Evolutionary conservation across 2,888 invertebrate species (phyloP), one percentile per base, ranked within the genome.

Genomic region (Spisula solida): DNA sequence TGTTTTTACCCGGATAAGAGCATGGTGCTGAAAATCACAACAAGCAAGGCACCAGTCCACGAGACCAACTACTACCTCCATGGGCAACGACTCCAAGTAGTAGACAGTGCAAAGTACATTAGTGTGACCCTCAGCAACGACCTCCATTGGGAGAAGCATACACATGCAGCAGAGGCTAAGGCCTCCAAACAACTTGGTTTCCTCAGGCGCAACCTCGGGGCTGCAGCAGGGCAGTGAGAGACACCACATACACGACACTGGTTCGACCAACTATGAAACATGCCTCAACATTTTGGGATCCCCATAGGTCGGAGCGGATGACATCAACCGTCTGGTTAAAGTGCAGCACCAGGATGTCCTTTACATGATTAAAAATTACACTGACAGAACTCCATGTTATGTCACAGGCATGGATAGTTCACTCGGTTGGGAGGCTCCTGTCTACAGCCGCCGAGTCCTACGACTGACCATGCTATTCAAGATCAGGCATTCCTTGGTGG

Each of bases 1-100:
- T n/a, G n/a, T n/a, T n/a, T n/a, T n/a, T n/a, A n/a, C n/a, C n/a
- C n/a, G n/a, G n/a, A n/a, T n/a, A n/a, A 89, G 48, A 87, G 89
- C 18, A 85, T 84, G 12, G 78, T 89, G 16, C 55, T 82, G 55
- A 70, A 81, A 20, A 86, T 86, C 51, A 29, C 25, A 41, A 20
- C 81, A 25, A 56, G 70, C 31, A 85, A 60, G 47, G 18, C 0
- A 20, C 66, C 10, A 12, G 41, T n/a, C 6, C 25, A 51, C 1
- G 55, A 87, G 25, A 85, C 87, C 51, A 78, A 29, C 41, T 85
- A 87, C 78, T 55, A 20, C 14, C 81, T 89, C 47, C 86, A 89
- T 56, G 81, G 83, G 47, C 56, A 86, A 16, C 78, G 1, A 0
- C 78, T 88, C 34, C 29, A 88, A 41, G 55, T 47, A 2, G 81